These are phyloP conservation scores for Picathartes gymnocephalus DNA, from an alignment of 2,113 vertebrate species.

Conservation along the genomic window DNA sequence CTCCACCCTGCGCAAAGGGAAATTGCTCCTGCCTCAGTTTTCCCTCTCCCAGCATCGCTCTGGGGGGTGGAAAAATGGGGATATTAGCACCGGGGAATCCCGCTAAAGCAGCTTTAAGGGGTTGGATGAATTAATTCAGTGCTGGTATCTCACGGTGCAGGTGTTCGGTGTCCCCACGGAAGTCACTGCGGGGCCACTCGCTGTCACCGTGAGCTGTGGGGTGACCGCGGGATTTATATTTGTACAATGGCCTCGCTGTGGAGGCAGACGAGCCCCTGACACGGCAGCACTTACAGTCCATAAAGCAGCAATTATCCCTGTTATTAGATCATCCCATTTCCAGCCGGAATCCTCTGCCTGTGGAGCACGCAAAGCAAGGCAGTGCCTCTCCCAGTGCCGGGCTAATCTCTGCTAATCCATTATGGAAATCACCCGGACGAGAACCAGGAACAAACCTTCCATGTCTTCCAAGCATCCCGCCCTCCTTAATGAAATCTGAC, in stretches of 20 bases:
- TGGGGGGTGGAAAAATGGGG: neutral
- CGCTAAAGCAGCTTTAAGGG: neutral
- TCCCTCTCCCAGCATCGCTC: fast-evolving
- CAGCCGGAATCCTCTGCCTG: slow-evolving; percentile 41
- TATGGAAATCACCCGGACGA: slow-evolving; percentile 51
- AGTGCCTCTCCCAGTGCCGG: neutral
- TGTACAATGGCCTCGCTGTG: slow-evolving; percentile 10
- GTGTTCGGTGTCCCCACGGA: neutral
- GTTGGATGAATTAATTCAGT: neutral
- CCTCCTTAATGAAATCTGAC: neutral
- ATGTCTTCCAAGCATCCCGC: neutral
- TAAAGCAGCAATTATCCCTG: slow-evolving; percentile 57
- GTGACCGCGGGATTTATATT: neutral
- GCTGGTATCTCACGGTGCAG: neutral
- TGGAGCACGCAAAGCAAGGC: slow-evolving; percentile 27
- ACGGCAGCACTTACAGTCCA: slow-evolving; percentile 38
- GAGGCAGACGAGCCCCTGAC: slow-evolving; percentile 17
- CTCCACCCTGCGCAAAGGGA: fast-evolving
- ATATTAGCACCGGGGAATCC: neutral
- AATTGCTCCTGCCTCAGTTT: neutral
- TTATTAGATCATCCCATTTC: slow-evolving; percentile 62
- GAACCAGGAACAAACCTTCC: slow-evolving; percentile 14
- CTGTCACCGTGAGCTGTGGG: neutral
- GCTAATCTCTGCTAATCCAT: slow-evolving; percentile 53
- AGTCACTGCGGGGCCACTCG: neutral